Evolutionary conservation across 2,113 vertebrate species (phyloP), one percentile per base, ranked within the genome.

Genomic region (Thalassarche chlororhynchos): DNA sequence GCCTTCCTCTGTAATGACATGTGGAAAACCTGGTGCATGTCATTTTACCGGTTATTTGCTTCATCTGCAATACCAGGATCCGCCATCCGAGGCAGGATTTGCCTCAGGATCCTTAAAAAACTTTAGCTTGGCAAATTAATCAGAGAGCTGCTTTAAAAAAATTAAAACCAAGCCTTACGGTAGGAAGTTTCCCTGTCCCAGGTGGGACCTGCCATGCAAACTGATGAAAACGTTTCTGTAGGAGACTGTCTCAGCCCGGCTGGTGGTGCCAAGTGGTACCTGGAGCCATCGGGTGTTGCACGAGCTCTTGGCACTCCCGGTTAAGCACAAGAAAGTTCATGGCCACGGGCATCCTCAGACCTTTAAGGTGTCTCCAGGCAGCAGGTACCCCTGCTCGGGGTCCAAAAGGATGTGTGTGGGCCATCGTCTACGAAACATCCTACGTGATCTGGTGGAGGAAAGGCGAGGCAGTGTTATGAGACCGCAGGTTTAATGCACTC

Each of bases 381-480:
- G 61, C 29, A 46, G 69, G 26, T 28, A 21, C 23, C 12, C 12
- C 46, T n/a, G 34, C 26, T 88, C 6, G 2, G 5, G 19, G 24
- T 32, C 60, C 36, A 14, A 61, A 85, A 47, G 31, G 57, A 49
- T 10, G 16, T 17, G 6, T 38, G 34, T 19, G 28, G 10, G 25
- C 18, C 82, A 14, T 51, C 8, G 1, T n/a, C 20, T 70, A 72
- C 7, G 3, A 89, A 84, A 52, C 29, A 49, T 28, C n/a, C 54
- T 40, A 8, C 0, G 0, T n/a, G 26, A 69, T 13, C 42, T 40
- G 16, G 16, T 46, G 29, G 49, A 74, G 47, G 57, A 89, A 68
- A 51, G 42, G 38, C 0, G 0, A 68, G 32, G 64, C 18, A 3
- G 14, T 26, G 42, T 11, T 54, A 6, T 5, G 46, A 87, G 24